Percentiles rank a stretch among this genome's conserved stretches.
phyloP scores from a whole-genome alignment of 1,140 invertebrate species.

The Euura saliciscinereae region DNA sequence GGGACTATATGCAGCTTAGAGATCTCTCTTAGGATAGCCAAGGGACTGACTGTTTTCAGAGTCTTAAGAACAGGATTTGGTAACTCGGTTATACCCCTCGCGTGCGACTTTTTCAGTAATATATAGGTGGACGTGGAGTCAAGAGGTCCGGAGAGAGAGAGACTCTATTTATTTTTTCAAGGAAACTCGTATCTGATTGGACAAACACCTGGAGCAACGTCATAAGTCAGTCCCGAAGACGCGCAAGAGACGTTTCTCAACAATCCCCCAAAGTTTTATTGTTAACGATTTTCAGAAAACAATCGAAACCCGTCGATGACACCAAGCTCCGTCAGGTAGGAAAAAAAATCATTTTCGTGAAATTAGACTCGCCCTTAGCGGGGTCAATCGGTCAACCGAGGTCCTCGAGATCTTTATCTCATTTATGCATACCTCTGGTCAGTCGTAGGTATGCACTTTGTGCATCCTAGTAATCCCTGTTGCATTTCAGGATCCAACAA shows the following conservation, averaged over 20 bases:
- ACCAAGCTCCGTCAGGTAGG: too few species aligned
- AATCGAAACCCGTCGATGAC: too few species aligned
- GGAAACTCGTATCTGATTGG: constrained; percentile 6
- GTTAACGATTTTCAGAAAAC: too few species aligned
- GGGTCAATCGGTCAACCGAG: too few species aligned
- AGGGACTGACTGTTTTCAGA: constrained; percentile 12
- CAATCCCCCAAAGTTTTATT: too few species aligned
- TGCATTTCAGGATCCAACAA: not conserved
- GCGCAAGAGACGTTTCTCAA: too few species aligned
- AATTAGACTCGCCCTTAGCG: too few species aligned
- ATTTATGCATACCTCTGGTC: constrained; percentile 48
- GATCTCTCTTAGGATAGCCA: constrained; percentile 42
- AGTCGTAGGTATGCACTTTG: constrained; percentile 18
- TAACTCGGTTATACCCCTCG: not conserved
- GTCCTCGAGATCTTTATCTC: constrained; percentile 50
- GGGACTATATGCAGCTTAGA: constrained; percentile 26
- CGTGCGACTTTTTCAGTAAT: not conserved
- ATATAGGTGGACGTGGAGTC: not conserved
- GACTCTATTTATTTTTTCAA: constrained; percentile 21
- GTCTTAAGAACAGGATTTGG: not conserved
- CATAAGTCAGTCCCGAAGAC: too few species aligned
- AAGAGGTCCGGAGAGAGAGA: not conserved
- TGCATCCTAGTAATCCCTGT: not conserved
- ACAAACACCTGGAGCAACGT: constrained; percentile 26
- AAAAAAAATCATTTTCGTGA: too few species aligned